Evolutionary conservation across 2,113 vertebrate species (phyloP), one percentile per base, ranked within the genome.

Genomic region (Sceloporus tristichus): DNA sequence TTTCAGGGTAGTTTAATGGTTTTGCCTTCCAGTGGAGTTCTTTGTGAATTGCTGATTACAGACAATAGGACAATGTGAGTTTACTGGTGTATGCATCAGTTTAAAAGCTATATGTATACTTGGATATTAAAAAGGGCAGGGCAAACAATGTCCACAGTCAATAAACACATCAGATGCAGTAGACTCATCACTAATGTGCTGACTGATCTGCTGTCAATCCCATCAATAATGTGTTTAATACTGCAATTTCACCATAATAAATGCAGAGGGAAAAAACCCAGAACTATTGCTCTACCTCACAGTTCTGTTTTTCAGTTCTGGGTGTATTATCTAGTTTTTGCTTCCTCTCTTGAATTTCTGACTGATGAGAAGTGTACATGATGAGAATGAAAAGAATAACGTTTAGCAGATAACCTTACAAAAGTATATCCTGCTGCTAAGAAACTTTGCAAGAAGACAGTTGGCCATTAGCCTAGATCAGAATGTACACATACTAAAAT

Each of bases 371-470:
- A 80, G 42, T n/a, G 59, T 10, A 27, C 8, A 71, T 68, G 19
- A 48, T 42, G 4, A 48, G 27, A 78, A 4, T 10, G 8, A 54
- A 77, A 25, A 1, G 21, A 68, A 86, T 38, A 77, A 71, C 1
- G 70, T 79, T 71, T 79, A 38, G 21, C 29, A 10, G 56, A 38
- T 8, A 6, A 66, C 29, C 13, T 19, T 76, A 54, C 19, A 54
- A 87, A 40, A 48, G 8, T n/a, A 65, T 66, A 65, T 76, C 73
- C 6, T 85, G 84, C 9, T 19, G 18, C 48, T 34, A 65, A 80
- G 70, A 66, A 82, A 42, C 18, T 82, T 81, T 75, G 18, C 70
- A 82, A 82, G 68, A 87, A 25, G 23, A 19, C 40, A 53, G 59
- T 27, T 87, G 71, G 53, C 75, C 65, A 29, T n/a, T n/a, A 56